phyloP scores from a whole-genome alignment of 2,888 invertebrate species.

The Mythimna loreyi region DNA sequence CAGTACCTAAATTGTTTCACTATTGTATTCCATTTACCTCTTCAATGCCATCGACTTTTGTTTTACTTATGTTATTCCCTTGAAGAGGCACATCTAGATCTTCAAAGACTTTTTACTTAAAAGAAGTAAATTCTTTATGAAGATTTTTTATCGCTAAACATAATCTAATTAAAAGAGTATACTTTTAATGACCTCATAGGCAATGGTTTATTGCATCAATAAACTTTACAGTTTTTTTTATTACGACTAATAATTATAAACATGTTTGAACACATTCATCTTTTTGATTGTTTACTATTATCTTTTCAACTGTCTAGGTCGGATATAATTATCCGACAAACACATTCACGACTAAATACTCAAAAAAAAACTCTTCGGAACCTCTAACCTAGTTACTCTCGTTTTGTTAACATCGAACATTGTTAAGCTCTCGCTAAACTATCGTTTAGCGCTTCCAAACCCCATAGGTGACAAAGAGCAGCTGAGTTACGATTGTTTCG shows the following conservation, averaged over 20 bases:
- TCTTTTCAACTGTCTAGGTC: too few species aligned
- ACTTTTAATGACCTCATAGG: conserved; percentile 31
- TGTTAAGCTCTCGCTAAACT: too few species aligned
- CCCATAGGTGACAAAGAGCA: too few species aligned
- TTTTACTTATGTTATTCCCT: conserved; percentile 2
- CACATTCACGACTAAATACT: too few species aligned
- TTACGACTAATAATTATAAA: conserved; percentile 26
- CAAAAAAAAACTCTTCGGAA: too few species aligned
- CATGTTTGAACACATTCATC: conserved; percentile 14
- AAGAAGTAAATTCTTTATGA: background rate
- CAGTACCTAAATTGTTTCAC: background rate
- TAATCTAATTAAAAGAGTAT: conserved; percentile 22
- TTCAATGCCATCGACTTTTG: conserved; percentile 9
- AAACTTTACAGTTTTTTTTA: conserved; percentile 23
- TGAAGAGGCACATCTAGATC: background rate
- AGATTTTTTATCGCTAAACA: conserved; percentile 7
- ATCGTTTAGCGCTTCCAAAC: too few species aligned
- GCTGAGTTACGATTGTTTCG: too few species aligned
- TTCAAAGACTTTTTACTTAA: conserved; percentile 7
- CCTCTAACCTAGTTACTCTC: too few species aligned
- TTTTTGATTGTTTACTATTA: conserved; percentile 14
- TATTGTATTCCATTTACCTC: background rate
- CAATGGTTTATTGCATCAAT: conserved; percentile 28
- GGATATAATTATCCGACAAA: too few species aligned
- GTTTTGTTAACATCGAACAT: too few species aligned